Evolutionary conservation across 2,888 invertebrate genomes (phyloP).

Genomic region (Crioceris asparagi): DNA sequence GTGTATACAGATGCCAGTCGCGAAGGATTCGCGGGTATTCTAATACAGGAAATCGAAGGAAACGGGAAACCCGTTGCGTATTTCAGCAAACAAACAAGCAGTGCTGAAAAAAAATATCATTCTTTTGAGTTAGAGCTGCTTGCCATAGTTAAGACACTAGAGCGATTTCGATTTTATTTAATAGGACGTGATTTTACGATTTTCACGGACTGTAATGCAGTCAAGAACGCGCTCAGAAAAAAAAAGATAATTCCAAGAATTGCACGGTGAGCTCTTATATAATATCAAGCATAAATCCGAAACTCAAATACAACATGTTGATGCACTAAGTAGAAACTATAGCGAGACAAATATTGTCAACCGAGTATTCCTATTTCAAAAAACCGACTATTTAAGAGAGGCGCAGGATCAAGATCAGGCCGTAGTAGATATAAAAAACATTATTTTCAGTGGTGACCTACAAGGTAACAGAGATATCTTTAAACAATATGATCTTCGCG

Average conservation of each 20-base stretch:
- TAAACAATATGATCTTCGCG: neutral
- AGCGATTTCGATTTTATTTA: slow-evolving; percentile 4
- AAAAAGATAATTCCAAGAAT: slow-evolving; percentile 5
- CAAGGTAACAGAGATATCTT: neutral
- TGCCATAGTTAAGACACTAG: slow-evolving; percentile 4
- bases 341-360: neutral
- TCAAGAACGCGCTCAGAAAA: slow-evolving; percentile 5
- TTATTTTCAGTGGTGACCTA: neutral
- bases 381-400: neutral
- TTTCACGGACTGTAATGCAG: slow-evolving; percentile 4
- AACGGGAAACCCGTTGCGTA: slow-evolving; percentile 9
- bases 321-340: slow-evolving; percentile 11
- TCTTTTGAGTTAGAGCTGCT: slow-evolving; percentile 15
- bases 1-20: slow-evolving; percentile 16
- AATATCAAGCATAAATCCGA: slow-evolving; percentile 6
- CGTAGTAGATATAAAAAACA: neutral
- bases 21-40: slow-evolving; percentile 12
- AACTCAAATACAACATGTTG: slow-evolving; percentile 8
- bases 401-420: neutral
- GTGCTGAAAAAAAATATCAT: slow-evolving; percentile 11
- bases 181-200: slow-evolving; percentile 5
- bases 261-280: slow-evolving; percentile 10
- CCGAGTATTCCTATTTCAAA: neutral
- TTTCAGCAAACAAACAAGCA: slow-evolving; percentile 11
- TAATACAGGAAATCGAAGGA: slow-evolving; percentile 9